Evolutionary conservation across 2,888 invertebrate species (phyloP), one percentile per base, ranked within the genome.

Genomic region (Ectemnius lituratus): DNA sequence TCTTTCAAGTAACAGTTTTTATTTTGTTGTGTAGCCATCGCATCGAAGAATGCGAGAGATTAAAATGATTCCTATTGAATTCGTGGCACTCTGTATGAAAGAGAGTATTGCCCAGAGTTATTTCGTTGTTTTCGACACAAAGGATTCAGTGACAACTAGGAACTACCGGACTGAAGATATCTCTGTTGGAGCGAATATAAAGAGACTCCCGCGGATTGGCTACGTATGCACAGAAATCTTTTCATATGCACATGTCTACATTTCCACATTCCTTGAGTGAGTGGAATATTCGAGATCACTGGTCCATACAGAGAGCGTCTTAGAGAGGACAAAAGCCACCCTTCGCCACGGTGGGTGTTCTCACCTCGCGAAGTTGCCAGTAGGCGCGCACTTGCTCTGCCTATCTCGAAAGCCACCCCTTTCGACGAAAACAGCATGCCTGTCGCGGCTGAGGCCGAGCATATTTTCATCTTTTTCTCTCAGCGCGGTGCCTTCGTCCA

Each of bases 401-500:
- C 57, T 6, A 37, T 11, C 52, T 52, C 52, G n/a, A 52, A 52
- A 52, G 16, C 52, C 52, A 52, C 52, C 52, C 16, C 52, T 52
- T 52, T 52, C 16, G 16, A 16, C 14, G 8, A 52, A 52, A 16
- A 52, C n/a, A 52, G 52, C 52, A 16, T 16, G 16, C 14, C 1
- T 5, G 5, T 6, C 13, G 8, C n/a, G 6, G 57, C n/a, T 49
- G 49, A 37, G 61, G 66, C 71, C 67, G 70, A 69, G 76, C 45
- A 62, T 81, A 70, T 70, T 73, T 76, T 71, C 70, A 73, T 81
- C 73, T 77, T 78, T 64, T 73, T 81, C 78, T 81, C 78, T 46
- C 64, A 70, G 65, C 46, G 13, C 16, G 52, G 47, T 62, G 61
- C 20, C 66, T 64, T 62, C 67, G 65, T 65, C 68, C 61, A 46